Evolutionary conservation across 2,797 vertebrate species (phyloP).

Genomic region (Ceyx erithaca): DNA sequence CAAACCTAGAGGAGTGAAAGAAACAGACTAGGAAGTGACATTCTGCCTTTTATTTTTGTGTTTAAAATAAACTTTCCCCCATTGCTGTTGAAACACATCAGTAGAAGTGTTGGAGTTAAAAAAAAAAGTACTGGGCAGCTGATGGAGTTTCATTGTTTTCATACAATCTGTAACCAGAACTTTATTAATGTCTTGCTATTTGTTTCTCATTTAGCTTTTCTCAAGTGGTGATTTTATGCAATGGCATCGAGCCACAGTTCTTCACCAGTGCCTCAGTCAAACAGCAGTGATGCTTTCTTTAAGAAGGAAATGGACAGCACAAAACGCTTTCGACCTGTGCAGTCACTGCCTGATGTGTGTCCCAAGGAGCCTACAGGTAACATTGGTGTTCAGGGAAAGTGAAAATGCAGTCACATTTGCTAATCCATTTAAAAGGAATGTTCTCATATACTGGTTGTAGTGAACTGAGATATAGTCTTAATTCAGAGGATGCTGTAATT

Average conservation of each 20-base stretch:
- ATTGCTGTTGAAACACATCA: neutral
- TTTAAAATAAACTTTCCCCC: neutral
- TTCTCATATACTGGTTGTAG: neutral
- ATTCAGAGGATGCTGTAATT: neutral
- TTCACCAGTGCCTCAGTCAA: conserved; percentile 87
- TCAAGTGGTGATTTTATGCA: conserved; percentile 87
- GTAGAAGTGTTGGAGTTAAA: neutral
- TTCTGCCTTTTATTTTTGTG: neutral
- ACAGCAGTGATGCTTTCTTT: conserved; percentile 85
- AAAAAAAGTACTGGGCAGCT: neutral
- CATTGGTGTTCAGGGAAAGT: neutral
- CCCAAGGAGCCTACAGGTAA: conserved; percentile 94
- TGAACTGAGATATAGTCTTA: neutral
- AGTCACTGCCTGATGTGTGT: conserved; percentile 94
- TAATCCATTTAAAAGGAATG: neutral
- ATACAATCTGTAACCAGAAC: neutral
- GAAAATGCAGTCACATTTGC: neutral
- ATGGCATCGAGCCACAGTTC: conserved; percentile 96
- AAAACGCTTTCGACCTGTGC: conserved; percentile 78
- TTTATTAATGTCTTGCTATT: neutral
- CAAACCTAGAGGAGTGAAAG: neutral
- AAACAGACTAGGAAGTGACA: neutral
- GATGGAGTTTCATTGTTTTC: neutral
- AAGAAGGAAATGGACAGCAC: conserved; percentile 86
- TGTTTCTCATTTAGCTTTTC: conserved; percentile 77